A percentile compares a stretch with the other conserved stretches of the same genome.
Conservation (phyloP, 2,113 vertebrate genomes). For the Paramisgurnus dabryanus region DNA sequence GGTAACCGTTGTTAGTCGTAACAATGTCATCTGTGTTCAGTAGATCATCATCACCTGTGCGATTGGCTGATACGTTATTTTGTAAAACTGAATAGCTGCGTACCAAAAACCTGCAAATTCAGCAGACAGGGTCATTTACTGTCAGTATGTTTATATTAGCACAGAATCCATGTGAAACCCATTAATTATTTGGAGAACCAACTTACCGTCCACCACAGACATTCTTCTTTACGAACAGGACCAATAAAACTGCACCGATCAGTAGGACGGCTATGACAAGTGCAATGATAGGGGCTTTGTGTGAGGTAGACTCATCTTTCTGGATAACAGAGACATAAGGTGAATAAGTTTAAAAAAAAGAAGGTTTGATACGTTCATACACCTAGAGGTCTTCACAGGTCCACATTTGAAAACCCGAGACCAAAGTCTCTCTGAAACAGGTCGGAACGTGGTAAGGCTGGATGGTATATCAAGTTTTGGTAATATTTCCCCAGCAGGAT, state of each 20-base stretch:
- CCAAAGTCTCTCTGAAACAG: too few species aligned
- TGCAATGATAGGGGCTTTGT: constrained; percentile 77
- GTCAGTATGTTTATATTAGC: neutral
- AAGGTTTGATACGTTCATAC: neutral
- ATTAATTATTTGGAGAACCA: neutral
- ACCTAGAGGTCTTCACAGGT: too few species aligned
- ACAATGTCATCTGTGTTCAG: constrained; percentile 68
- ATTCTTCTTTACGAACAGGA: constrained; percentile 89
- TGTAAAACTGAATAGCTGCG: constrained; percentile 89
- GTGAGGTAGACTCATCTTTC: constrained; percentile 65
- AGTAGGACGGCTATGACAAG: constrained; percentile 81
- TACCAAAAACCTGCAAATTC: constrained; percentile 85
- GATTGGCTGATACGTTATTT: constrained; percentile 83
- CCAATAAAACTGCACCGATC: constrained; percentile 69
- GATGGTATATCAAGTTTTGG: too few species aligned
- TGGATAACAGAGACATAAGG: constrained; percentile 34
- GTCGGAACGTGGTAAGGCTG: too few species aligned
- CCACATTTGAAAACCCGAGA: too few species aligned
- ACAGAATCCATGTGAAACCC: neutral
- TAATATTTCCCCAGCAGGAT: too few species aligned
- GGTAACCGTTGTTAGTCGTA: constrained; percentile 76
- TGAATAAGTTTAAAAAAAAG: neutral
- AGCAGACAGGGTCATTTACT: neutral
- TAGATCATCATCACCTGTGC: constrained; percentile 77
- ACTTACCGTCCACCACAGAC: constrained; percentile 91